These are phyloP conservation scores for Pogona vitticeps DNA, from an alignment of 2,113 vertebrate genomes.

Conservation along the genomic window DNA sequence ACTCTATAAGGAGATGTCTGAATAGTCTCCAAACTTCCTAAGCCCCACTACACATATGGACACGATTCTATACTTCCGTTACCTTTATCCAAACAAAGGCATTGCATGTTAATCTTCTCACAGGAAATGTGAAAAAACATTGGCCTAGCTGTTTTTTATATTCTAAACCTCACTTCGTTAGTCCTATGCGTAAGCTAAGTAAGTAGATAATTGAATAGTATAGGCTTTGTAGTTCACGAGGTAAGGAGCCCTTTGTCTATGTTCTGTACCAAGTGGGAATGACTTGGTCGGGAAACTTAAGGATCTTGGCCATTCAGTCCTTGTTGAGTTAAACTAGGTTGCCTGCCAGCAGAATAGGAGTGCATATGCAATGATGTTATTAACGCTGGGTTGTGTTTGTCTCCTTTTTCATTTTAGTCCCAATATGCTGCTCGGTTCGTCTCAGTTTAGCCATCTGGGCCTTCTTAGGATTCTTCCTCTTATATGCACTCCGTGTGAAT, in stretches of 20 bases:
- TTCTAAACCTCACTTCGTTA: not conserved
- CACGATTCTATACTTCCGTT: no score
- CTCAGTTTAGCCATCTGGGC: slow-evolving; percentile 88
- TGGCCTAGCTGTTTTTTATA: not conserved
- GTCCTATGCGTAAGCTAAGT: not conserved
- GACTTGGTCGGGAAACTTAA: not conserved
- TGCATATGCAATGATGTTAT: not conserved
- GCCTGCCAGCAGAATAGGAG: not conserved
- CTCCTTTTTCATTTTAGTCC: slow-evolving; percentile 77
- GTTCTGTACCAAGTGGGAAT: not conserved
- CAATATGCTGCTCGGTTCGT: slow-evolving; percentile 89
- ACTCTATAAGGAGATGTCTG: no score
- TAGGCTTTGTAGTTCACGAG: not conserved
- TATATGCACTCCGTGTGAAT: slow-evolving; percentile 93
- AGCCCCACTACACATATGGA: no score
- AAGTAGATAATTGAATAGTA: not conserved
- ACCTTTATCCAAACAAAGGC: no score
- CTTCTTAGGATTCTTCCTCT: slow-evolving; percentile 90
- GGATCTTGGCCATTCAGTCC: not conserved
- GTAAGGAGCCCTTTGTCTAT: not conserved
- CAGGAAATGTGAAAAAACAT: no score
- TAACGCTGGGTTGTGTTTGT: not conserved
- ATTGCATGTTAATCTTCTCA: no score
- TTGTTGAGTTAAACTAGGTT: not conserved
- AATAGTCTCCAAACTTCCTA: no score